Base-by-base conservation (phyloP, 1,140 invertebrate genomes). In the Caligus rogercresseyi region DNA sequence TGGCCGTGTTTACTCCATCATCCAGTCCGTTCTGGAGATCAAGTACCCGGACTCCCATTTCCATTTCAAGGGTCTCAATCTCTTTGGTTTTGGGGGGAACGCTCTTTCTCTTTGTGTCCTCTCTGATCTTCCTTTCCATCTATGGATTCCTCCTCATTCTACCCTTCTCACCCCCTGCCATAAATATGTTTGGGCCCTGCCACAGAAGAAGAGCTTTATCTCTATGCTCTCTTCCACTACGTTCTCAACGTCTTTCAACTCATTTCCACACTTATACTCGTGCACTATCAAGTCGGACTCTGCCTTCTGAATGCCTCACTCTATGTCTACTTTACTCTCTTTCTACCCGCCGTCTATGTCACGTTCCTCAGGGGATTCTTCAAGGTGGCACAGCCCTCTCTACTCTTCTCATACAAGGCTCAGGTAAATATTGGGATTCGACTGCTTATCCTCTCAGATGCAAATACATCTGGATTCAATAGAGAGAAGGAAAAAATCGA, bases 301-400 rank as follows among this genome's bases (percentile, higher is more conserved):
- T 56, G 54, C 18, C n/a, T 56, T 2, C 19, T 56, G 18, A 56
- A 56, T 56, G 20, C 24, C n/a, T 21, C 54, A 3, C 19, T 25
- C 19, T 56, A 21, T 14, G 19, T 56, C 15, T 56, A 56, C 54
- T 56, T 56, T 25, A 56, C 54, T 20, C 20, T 25, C 15, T 21
- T 56, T n/a, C 15, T 25, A 15, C 54, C 54, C 54, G 20, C 24
- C 24, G 24, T 56, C 54, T 56, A 56, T 23, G 16, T 56, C 20
- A 56, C 54, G n/a, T 56, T 56, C 20, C 24, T 56, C n/a, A 20
- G 54, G 24, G 54, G 19, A 20, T 56, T 56, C 54, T 56, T 56
- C 54, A 56, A 25, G 4, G 2, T 14, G 54, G 16, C 54, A 21
- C 54, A 56, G 20, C 54, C 54, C n/a, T 25, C 20, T 21, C 19